A percentile compares a stretch with the other conserved stretches of the same genome.
These are phyloP conservation scores for Bicyclus anynana DNA, from an alignment of 1,140 invertebrate genomes.

Conservation along the genomic window DNA sequence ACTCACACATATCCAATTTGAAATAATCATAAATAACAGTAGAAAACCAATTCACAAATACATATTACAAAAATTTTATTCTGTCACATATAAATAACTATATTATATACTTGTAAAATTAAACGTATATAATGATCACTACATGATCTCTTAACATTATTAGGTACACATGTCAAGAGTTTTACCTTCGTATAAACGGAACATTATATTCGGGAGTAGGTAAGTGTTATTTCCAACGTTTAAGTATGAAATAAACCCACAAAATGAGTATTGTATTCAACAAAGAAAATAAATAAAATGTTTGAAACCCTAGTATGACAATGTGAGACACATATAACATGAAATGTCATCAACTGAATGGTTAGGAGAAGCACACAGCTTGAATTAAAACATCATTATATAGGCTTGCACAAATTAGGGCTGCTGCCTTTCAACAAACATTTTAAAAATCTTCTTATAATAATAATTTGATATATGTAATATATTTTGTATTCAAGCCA, in stretches of 20 bases:
- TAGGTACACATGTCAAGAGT: too few species aligned
- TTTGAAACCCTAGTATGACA: background rate
- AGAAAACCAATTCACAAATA: slow-evolving; percentile 38
- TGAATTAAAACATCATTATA: slow-evolving; percentile 42
- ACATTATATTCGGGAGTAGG: background rate
- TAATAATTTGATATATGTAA: too few species aligned
- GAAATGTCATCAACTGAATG: slow-evolving; percentile 9
- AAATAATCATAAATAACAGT: slow-evolving; percentile 26
- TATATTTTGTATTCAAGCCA: too few species aligned
- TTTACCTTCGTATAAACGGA: too few species aligned
- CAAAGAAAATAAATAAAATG: background rate
- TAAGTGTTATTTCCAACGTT: too few species aligned
- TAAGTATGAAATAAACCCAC: too few species aligned
- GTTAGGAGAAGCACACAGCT: slow-evolving; percentile 61
- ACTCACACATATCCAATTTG: slow-evolving; percentile 60
- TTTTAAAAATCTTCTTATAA: too few species aligned
- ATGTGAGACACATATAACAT: background rate
- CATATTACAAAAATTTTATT: slow-evolving; percentile 16
- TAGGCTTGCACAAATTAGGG: too few species aligned
- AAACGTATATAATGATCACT: too few species aligned
- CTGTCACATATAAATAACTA: background rate
- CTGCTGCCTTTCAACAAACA: too few species aligned
- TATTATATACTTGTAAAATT: background rate
- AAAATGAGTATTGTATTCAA: too few species aligned
- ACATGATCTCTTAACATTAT: too few species aligned